phyloP scores from a whole-genome alignment of 1,140 invertebrate species.

The Helicorthomorpha holstii region DNA sequence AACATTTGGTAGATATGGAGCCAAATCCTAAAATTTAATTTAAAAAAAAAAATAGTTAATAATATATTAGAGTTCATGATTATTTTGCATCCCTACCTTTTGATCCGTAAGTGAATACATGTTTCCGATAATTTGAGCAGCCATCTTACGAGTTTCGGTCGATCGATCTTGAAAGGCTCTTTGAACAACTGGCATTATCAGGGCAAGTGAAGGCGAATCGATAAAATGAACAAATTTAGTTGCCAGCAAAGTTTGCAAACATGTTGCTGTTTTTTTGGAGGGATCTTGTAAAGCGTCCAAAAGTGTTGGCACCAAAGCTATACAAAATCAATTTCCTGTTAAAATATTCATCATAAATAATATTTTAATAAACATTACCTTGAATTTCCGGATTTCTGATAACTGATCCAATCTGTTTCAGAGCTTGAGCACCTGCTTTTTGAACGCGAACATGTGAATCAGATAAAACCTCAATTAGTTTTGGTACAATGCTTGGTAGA shows the following conservation, averaged over 20 bases:
- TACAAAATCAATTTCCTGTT: constrained; percentile 16
- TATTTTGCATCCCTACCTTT: constrained; percentile 35
- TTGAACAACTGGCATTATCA: constrained; percentile 98
- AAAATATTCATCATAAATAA: no score
- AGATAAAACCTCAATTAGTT: constrained; percentile 87
- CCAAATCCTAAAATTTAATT: constrained; percentile 45
- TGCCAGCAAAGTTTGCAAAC: constrained; percentile 79
- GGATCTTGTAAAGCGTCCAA: constrained; percentile 92
- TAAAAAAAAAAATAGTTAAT: not conserved
- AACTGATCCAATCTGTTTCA: constrained; percentile 92
- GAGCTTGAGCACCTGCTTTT: constrained; percentile 81
- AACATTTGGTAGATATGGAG: constrained; percentile 89
- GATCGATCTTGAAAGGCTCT: constrained; percentile 91
- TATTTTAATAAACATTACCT: constrained; percentile 32
- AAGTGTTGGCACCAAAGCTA: constrained; percentile 74
- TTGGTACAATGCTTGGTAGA: constrained; percentile 95
- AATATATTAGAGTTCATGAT: not conserved
- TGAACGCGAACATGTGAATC: constrained; percentile 98
- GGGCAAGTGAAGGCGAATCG: constrained; percentile 90
- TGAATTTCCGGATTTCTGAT: constrained; percentile 98
- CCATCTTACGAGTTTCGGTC: constrained; percentile 96
- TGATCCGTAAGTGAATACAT: constrained; percentile 99
- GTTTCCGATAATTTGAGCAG: constrained; percentile 94
- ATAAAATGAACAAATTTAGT: constrained; percentile 99
- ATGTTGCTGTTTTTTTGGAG: constrained; percentile 79